A percentile compares a stretch with the other conserved stretches of the same genome.
Evolutionary conservation across 2,113 vertebrate genomes (phyloP).

Genomic region (Seriola quinqueradiata): DNA sequence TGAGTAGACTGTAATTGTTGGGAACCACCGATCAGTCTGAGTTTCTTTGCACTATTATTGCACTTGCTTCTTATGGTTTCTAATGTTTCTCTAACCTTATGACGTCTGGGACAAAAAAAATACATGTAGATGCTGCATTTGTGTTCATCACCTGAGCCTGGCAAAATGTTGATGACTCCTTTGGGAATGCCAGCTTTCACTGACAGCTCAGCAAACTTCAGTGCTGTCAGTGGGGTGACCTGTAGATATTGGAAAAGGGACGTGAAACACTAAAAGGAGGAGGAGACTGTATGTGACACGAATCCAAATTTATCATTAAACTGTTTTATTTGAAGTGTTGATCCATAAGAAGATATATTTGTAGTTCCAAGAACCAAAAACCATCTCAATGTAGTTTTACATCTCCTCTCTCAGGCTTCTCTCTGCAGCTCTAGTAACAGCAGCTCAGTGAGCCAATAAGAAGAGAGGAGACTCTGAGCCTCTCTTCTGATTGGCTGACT

Average conservation of each 20-base stretch:
- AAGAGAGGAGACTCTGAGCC: no score
- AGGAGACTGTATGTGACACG: not conserved
- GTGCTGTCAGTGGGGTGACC: conserved; percentile 91
- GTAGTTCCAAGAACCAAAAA: no score
- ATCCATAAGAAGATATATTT: no score
- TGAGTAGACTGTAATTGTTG: no score
- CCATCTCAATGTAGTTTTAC: no score
- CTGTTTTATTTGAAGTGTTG: no score
- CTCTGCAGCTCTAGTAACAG: no score
- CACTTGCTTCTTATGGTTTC: not conserved
- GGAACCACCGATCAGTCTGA: not conserved
- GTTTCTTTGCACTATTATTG: not conserved
- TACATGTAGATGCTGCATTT: not conserved
- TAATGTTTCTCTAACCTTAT: not conserved
- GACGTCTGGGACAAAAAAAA: not conserved
- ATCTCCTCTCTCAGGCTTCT: no score
- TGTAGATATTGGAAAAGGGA: conserved; percentile 35
- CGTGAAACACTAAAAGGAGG: not conserved
- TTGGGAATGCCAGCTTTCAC: conserved; percentile 90
- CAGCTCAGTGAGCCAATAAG: no score
- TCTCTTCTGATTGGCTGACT: no score
- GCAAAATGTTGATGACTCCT: conserved; percentile 90
- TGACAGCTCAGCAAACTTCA: conserved; percentile 91
- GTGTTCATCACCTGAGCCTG: conserved; percentile 86
- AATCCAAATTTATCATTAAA: not conserved